These are phyloP conservation scores for Rana temporaria DNA, from an alignment of 2,113 vertebrate genomes.

Conservation along the genomic window DNA sequence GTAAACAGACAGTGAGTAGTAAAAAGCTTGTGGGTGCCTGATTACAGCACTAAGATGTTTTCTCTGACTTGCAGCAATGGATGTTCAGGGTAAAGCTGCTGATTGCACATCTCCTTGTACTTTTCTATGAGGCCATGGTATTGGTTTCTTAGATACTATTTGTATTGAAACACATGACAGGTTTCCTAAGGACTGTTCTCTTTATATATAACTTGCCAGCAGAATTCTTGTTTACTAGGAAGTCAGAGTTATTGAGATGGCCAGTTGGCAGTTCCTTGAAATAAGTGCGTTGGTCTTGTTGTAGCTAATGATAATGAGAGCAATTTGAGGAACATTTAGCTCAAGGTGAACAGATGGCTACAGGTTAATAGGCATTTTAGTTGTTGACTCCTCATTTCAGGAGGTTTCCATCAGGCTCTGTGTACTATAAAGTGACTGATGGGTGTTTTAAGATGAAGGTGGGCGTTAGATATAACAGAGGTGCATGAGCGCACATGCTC, in stretches of 20 bases:
- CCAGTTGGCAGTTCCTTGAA: neutral
- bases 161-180: neutral
- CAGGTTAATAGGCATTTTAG: neutral
- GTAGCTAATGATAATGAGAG: constrained; percentile 17
- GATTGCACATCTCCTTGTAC: no score
- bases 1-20: no score
- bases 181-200: neutral
- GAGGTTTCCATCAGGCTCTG: neutral
- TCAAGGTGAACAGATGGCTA: neutral
- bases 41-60: no score
- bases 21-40: no score
- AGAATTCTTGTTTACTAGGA: constrained; percentile 8
- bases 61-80: no score
- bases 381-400: neutral
- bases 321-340: neutral
- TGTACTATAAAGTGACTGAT: neutral
- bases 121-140: no score
- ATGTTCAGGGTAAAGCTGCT: no score
- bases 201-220: neutral
- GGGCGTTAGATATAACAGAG: no score
- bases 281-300: neutral
- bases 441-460: no score
- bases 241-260: constrained; percentile 1
- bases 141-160: neutral
- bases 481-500: no score